Evolutionary conservation across 2,113 vertebrate species (phyloP).

Genomic region (Sorex araneus): DNA sequence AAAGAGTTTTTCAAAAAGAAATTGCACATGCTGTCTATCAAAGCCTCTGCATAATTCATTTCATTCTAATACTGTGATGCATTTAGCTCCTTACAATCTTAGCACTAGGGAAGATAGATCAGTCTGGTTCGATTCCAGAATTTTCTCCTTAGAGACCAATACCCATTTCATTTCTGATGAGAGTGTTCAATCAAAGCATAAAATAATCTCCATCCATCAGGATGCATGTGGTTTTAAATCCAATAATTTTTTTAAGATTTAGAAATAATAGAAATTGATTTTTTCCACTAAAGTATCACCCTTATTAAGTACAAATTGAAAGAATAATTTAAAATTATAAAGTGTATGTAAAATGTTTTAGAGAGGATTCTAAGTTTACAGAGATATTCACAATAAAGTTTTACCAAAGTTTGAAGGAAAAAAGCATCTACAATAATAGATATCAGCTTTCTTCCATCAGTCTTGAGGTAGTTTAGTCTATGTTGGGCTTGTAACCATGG

Average conservation of each 20-base stretch:
- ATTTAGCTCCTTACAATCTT: constrained; percentile 68
- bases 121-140: constrained; percentile 64
- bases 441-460: not conserved
- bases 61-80: constrained; percentile 60
- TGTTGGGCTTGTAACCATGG: not conserved
- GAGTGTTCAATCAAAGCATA: not conserved
- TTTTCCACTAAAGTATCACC: constrained; percentile 65
- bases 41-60: constrained; percentile 80
- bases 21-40: constrained; percentile 77
- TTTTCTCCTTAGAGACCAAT: constrained; percentile 71
- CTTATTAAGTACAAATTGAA: constrained; percentile 18
- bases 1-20: constrained; percentile 67
- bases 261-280: constrained; percentile 20
- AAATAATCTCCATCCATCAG: not conserved
- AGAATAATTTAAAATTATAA: constrained; percentile 48
- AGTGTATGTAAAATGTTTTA: constrained; percentile 25
- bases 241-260: constrained; percentile 47
- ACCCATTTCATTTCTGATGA: constrained; percentile 66
- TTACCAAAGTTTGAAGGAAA: constrained; percentile 55
- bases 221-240: constrained; percentile 34
- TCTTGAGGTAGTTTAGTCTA: not conserved
- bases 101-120: constrained; percentile 58
- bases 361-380: not conserved
- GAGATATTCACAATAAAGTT: constrained; percentile 41
- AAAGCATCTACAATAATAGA: not conserved